Percentiles rank a stretch among this genome's conserved stretches.
phyloP scores from a whole-genome alignment of 2,113 vertebrate species.

The Sapajus apella region DNA sequence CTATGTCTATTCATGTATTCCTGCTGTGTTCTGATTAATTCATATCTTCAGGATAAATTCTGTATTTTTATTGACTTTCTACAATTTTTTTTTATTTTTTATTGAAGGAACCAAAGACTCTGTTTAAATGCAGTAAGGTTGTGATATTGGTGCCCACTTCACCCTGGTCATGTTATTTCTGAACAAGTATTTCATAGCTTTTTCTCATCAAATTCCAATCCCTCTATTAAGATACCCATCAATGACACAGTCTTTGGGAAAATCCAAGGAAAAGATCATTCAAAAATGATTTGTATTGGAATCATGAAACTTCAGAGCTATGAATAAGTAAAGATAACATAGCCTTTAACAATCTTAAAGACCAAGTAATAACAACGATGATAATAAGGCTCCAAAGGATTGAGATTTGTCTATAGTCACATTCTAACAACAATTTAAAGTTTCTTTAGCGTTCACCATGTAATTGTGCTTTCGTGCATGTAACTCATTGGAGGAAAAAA shows the following conservation, averaged over 20 bases:
- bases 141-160: not conserved
- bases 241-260: not conserved
- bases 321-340: not conserved
- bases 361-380: not conserved
- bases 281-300: not conserved
- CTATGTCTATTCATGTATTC: not conserved
- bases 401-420: not conserved
- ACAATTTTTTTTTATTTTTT: not conserved
- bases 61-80: not conserved
- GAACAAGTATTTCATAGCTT: constrained; percentile 45
- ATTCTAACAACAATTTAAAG: not conserved
- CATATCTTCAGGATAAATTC: not conserved
- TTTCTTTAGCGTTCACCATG: not conserved
- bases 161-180: not conserved
- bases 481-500: constrained; percentile 21
- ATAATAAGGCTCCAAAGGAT: not conserved
- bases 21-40: constrained; percentile 37
- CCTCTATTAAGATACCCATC: not conserved
- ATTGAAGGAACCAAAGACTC: not conserved
- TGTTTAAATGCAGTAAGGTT: not conserved
- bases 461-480: constrained; percentile 9
- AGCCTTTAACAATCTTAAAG: not conserved
- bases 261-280: not conserved
- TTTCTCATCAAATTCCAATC: not conserved
- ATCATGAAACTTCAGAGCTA: not conserved